Evolutionary conservation across 2,888 invertebrate genomes (phyloP).

Genomic region (Cremastobaeus sp.): DNA sequence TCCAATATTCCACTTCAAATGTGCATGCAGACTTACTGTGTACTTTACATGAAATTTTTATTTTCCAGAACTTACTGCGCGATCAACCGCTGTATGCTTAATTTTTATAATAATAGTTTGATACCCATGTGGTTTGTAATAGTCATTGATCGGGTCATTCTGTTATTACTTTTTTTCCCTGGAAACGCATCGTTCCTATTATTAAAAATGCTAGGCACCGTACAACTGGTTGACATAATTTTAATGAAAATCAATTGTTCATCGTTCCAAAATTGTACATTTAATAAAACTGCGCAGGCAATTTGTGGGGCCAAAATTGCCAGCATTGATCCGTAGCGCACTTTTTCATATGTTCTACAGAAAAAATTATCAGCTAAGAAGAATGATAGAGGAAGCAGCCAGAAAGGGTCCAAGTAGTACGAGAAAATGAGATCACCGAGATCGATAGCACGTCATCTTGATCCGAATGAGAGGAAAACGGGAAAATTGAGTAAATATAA

Average conservation of each 20-base stretch:
- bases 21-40: not conserved
- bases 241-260: too few species aligned
- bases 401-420: constrained; percentile 28
- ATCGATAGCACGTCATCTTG: constrained; percentile 28
- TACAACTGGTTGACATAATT: too few species aligned
- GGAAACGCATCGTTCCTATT: not conserved
- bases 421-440: constrained; percentile 30
- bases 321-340: constrained; percentile 15
- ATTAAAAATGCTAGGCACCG: too few species aligned
- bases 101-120: constrained; percentile 22
- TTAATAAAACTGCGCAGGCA: too few species aligned
- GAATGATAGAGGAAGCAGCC: constrained; percentile 30
- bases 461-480: constrained; percentile 7
- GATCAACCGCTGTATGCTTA: constrained; percentile 9
- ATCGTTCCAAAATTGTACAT: too few species aligned
- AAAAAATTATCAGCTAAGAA: constrained; percentile 47
- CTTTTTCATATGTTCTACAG: constrained; percentile 27
- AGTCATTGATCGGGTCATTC: constrained; percentile 6
- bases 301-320: too few species aligned
- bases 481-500: constrained; percentile 21
- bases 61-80: not conserved
- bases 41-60: constrained; percentile 8
- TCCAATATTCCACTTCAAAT: constrained; percentile 5
- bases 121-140: constrained; percentile 26
- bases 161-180: not conserved